Base-by-base conservation (phyloP, 1,140 invertebrate genomes). In the Diachasmimorpha longicaudata region DNA sequence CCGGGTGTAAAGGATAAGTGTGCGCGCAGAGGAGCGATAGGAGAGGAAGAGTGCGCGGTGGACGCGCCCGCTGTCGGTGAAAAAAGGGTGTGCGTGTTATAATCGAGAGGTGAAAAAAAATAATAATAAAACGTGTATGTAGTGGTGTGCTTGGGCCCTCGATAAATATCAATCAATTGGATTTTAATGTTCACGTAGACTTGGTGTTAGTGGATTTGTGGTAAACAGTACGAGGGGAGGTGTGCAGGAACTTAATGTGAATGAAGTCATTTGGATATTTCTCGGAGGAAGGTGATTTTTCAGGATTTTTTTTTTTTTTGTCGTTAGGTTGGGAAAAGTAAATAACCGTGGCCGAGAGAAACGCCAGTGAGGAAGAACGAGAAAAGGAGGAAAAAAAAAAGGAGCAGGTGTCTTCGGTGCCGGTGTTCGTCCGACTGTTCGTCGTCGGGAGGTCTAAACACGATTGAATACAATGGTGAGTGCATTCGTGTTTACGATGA, bases 21-120 rank as follows among this genome's bases (percentile, higher is more conserved):
- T 76, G 74, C 74, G 76, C 75, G 70, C 21, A 71, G 44, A 37
- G 48, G n/a, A 46, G 21, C 25, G 36, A 70, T 55, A 68, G 67
- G 36, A 39, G 70, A 58, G n/a, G n/a, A 55, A 69, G 44, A 72
- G 70, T 63, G 25, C 58, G 63, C 75, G 66, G 11, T 25, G 72
- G 72, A 74, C 72, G 72, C 72, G 72, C 68, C 66, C 36, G 72
- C 72, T 77, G 76, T 74, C 68, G 37, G 68, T 74, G 58, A 77
- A 77, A 77, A 68, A 68, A 66, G 21, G 73, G 72, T 72, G 76
- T 77, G 76, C 74, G 72, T 68, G 67, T 72, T 52, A 39, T 68
- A 77, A 77, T 77, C 72, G 63, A 39, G 67, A 72, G 13, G 36
- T 13, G 11, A 68, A 37, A 37, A 68, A n/a, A n/a, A n/a, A n/a